A percentile compares a stretch with the other conserved stretches of the same genome.
phyloP scores from a whole-genome alignment of 2,113 vertebrate genomes.

The Indicator maculatus region DNA sequence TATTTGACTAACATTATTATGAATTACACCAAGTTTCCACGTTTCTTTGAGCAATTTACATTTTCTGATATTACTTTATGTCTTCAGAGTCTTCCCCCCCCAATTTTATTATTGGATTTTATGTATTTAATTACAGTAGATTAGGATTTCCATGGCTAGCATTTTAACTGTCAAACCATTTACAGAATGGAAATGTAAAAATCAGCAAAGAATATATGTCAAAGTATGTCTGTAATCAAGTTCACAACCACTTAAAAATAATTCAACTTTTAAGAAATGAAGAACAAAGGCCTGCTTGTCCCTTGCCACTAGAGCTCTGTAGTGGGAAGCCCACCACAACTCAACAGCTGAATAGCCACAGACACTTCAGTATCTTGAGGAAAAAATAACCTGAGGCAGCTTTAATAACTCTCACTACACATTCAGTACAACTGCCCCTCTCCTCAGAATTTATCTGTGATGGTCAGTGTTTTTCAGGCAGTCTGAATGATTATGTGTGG shows the following conservation, averaged over 20 bases:
- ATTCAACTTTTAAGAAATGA: not conserved
- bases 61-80: not conserved
- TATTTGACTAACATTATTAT: not conserved
- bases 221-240: not conserved
- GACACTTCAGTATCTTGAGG: not conserved
- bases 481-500: not conserved
- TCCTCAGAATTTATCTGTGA: not conserved
- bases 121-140: conserved; percentile 26
- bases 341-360: conserved; percentile 20
- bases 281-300: conserved; percentile 36
- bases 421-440: not conserved
- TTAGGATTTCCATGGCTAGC: not conserved
- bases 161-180: not conserved
- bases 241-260: not conserved
- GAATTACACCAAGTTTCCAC: not conserved
- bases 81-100: not conserved
- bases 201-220: not conserved
- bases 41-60: not conserved
- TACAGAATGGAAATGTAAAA: not conserved
- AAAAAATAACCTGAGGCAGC: not conserved
- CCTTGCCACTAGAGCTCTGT: not conserved
- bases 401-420: not conserved
- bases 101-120: conserved; percentile 21
- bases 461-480: not conserved
- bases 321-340: not conserved